Conservation (phyloP, 2,888 invertebrate genomes). For the Cremastinae sp. region DNA sequence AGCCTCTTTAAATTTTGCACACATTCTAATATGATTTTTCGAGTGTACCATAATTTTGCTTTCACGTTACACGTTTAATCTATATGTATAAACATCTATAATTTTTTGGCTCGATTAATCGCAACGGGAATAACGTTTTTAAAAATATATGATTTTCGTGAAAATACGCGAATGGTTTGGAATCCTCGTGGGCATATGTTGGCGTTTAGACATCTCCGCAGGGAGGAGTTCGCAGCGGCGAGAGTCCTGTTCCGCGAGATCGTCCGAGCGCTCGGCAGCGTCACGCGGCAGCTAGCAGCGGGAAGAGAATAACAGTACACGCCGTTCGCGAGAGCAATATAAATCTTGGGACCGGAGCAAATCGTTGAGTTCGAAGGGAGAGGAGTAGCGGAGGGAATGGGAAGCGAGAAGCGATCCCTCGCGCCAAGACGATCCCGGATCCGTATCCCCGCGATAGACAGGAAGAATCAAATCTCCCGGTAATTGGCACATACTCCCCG, state of each 20-base stretch:
- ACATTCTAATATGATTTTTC: too few species aligned
- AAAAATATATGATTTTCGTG: too few species aligned
- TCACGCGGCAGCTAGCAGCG: constrained; percentile 59
- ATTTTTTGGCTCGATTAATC: too few species aligned
- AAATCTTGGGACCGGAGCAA: constrained; percentile 65
- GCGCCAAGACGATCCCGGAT: constrained; percentile 15
- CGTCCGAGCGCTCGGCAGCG: constrained; percentile 44
- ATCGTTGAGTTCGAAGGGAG: constrained; percentile 57
- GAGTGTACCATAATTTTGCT: too few species aligned
- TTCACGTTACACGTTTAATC: too few species aligned
- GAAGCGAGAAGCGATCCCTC: constrained; percentile 16
- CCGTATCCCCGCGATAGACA: constrained; percentile 9
- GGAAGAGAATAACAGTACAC: constrained; percentile 75
- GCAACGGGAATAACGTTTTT: too few species aligned
- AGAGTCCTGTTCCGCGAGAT: constrained; percentile 51
- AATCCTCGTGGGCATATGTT: too few species aligned
- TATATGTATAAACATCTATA: too few species aligned
- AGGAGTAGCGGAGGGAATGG: constrained; percentile 10
- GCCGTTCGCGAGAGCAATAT: constrained; percentile 68
- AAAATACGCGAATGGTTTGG: too few species aligned
- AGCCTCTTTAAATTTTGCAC: too few species aligned
- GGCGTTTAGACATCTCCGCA: too few species aligned
- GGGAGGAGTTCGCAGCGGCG: constrained; percentile 45
- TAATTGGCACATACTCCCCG: constrained; percentile 6
- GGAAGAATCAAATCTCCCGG: constrained; percentile 11